Evolutionary conservation across 2,113 vertebrate species (phyloP).

Genomic region (Narcine bancroftii): DNA sequence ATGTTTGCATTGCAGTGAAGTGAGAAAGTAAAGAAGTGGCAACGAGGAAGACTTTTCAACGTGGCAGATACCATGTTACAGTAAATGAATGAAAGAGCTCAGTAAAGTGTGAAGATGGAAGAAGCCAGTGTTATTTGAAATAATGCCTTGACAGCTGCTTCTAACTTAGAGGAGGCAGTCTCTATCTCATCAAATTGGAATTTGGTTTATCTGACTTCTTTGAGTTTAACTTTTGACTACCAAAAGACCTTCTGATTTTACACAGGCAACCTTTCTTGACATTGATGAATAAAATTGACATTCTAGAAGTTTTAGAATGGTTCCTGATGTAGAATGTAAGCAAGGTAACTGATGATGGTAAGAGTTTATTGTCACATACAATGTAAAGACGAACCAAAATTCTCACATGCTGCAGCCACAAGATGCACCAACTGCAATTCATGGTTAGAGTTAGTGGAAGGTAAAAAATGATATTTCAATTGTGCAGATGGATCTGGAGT

Average conservation of each 20-base stretch:
- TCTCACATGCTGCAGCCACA: no score
- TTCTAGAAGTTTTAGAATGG: background rate
- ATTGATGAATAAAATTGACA: background rate
- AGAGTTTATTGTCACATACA: no score
- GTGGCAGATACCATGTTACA: background rate
- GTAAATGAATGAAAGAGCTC: background rate
- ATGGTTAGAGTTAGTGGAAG: no score
- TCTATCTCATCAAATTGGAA: background rate
- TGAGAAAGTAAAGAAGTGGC: background rate
- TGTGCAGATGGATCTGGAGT: no score
- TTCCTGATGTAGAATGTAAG: background rate
- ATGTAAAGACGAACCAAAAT: no score
- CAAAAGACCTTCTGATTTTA: background rate
- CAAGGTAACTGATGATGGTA: background rate
- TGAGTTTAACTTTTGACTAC: background rate
- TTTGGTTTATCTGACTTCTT: background rate
- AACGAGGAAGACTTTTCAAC: background rate
- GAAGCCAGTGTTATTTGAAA: background rate
- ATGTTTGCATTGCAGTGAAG: background rate
- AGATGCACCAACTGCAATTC: no score
- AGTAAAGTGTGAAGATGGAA: background rate
- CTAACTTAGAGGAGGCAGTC: background rate
- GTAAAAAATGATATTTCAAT: no score
- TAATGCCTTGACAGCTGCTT: background rate
- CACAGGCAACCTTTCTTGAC: background rate